These are phyloP conservation scores for Meteorus colon DNA, from an alignment of 2,888 invertebrate species.

Conservation along the genomic window DNA sequence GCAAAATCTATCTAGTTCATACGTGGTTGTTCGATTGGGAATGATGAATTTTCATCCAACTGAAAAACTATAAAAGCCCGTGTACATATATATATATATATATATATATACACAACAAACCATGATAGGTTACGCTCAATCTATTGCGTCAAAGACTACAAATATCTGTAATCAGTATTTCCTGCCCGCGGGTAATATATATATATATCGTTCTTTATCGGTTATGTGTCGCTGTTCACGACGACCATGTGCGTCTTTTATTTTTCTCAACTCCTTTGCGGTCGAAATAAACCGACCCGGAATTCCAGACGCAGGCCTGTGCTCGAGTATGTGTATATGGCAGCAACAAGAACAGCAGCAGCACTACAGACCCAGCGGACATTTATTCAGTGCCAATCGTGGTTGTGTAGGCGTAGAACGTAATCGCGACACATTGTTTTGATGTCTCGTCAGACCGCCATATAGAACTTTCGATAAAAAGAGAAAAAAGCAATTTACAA, in stretches of 20 bases:
- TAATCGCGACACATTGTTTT: conserved; percentile 25
- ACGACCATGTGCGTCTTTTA: conserved; percentile 8
- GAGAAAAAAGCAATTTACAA: background rate
- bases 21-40: conserved; percentile 37
- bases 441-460: background rate
- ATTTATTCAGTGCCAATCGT: conserved; percentile 4
- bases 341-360: background rate
- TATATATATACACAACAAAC: conserved; percentile 12
- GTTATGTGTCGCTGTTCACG: conserved; percentile 21
- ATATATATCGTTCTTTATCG: background rate
- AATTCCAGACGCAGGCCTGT: conserved; percentile 38
- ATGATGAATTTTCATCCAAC: conserved; percentile 49
- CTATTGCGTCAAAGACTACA: conserved; percentile 22
- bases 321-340: background rate
- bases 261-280: conserved; percentile 36
- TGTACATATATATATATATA: conserved; percentile 19
- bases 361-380: background rate
- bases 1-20: conserved; percentile 20
- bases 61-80: background rate
- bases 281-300: conserved; percentile 44
- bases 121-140: background rate
- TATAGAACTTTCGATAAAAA: background rate
- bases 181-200: conserved; percentile 16
- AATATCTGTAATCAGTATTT: conserved; percentile 34
- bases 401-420: conserved; percentile 33